Percentiles rank a stretch among this genome's conserved stretches.
These are phyloP conservation scores for Holothuria glaberrima DNA, from an alignment of 35 echinoderm and acorn worm genomes.

Conservation along the genomic window DNA sequence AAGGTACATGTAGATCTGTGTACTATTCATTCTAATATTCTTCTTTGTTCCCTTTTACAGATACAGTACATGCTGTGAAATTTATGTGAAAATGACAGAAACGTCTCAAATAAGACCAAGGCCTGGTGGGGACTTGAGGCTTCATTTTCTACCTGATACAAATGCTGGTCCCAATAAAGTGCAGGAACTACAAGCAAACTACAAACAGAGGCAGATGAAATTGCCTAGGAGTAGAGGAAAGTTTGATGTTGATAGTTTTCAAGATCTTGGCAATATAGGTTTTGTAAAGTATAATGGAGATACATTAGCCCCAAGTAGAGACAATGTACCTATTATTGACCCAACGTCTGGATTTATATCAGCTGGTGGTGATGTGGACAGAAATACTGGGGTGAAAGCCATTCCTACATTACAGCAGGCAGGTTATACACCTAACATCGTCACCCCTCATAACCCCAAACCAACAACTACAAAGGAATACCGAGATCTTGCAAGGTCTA, in stretches of 20 bases:
- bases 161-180: constrained; percentile 88
- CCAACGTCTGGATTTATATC: constrained; percentile 87
- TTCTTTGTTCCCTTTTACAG: too few relatives aligned
- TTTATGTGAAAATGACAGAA: constrained; percentile 72
- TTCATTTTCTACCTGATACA: constrained; percentile 83
- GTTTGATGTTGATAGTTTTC: constrained; percentile 91
- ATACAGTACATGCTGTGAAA: too few relatives aligned
- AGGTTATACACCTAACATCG: constrained; percentile 85
- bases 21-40: too few relatives aligned
- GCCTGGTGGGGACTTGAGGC: constrained; percentile 69
- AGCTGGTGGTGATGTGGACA: constrained; percentile 82
- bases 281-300: constrained; percentile 97
- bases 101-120: constrained; percentile 62
- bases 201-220: constrained; percentile 81
- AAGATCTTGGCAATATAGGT: constrained; percentile 59
- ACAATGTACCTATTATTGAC: constrained; percentile 88
- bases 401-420: constrained; percentile 78
- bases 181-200: constrained; percentile 62
- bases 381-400: constrained; percentile 70
- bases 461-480: constrained; percentile 74
- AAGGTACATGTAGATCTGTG: too few relatives aligned
- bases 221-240: constrained; percentile 70
- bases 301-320: constrained; percentile 79
- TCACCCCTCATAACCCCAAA: constrained; percentile 75
- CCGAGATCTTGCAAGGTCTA: constrained; percentile 45